Evolutionary conservation across 2,888 invertebrate genomes (phyloP).

Genomic region (Chironomus tentans): DNA sequence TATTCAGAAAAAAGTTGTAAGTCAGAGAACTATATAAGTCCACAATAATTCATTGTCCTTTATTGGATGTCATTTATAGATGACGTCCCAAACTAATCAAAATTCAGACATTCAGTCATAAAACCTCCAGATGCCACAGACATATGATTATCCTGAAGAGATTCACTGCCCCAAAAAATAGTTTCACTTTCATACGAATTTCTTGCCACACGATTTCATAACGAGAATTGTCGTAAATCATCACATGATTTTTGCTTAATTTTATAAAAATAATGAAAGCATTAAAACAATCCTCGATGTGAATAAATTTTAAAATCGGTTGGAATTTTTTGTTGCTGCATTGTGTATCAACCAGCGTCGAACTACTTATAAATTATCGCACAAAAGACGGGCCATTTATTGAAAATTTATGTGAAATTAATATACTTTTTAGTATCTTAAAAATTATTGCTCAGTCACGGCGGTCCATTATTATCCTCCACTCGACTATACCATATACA

Average conservation of each 20-base stretch:
- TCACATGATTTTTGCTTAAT: not conserved
- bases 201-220: too few relatives aligned
- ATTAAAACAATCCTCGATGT: not conserved
- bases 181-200: too few relatives aligned
- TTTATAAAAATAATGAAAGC: not conserved
- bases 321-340: not conserved
- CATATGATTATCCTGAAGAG: too few relatives aligned
- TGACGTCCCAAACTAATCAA: too few relatives aligned
- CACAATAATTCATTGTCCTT: too few relatives aligned
- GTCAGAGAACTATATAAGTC: too few relatives aligned
- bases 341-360: slow-evolving; percentile 38
- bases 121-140: too few relatives aligned
- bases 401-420: slow-evolving; percentile 23
- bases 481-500: not conserved
- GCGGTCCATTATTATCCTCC: not conserved
- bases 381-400: slow-evolving; percentile 6
- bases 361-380: slow-evolving; percentile 7
- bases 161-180: too few relatives aligned
- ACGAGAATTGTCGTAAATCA: not conserved
- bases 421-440: slow-evolving; percentile 9
- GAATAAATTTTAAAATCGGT: not conserved
- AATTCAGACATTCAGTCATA: too few relatives aligned
- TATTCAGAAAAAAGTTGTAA: too few relatives aligned
- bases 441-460: slow-evolving; percentile 6
- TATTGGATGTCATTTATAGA: too few relatives aligned